phyloP scores from a whole-genome alignment of 2,888 invertebrate species.

The Diarsia rubi region DNA sequence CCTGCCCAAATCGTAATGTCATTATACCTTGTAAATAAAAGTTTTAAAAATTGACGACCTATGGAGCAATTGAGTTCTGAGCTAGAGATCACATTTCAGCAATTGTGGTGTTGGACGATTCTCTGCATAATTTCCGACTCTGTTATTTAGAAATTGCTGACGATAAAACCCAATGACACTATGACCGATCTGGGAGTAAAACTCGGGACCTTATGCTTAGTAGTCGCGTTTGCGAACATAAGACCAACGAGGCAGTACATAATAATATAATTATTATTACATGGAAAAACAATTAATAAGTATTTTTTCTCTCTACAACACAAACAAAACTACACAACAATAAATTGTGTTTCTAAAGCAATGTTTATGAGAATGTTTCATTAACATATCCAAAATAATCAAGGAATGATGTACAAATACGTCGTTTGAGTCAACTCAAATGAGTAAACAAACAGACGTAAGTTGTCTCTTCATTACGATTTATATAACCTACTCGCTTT shows the following conservation, averaged over 20 bases:
- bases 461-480: constrained; percentile 45
- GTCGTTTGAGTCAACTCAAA: constrained; percentile 33
- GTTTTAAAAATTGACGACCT: neutral
- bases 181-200: too few species aligned
- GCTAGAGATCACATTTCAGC: neutral
- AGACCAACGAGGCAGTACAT: too few species aligned
- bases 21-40: neutral
- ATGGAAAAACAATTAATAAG: neutral
- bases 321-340: constrained; percentile 4
- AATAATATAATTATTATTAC: too few species aligned
- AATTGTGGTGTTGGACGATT: neutral
- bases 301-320: neutral
- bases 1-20: too few species aligned
- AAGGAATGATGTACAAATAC: constrained; percentile 50
- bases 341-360: constrained; percentile 28
- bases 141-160: too few species aligned
- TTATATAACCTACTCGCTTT: constrained; percentile 22
- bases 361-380: constrained; percentile 30
- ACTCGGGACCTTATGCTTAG: too few species aligned
- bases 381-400: constrained; percentile 48
- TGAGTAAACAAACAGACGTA: constrained; percentile 31
- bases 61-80: neutral
- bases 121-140: too few species aligned
- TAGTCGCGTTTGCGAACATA: too few species aligned
- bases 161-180: too few species aligned